Evolutionary conservation across 2,888 invertebrate species (phyloP).

Genomic region (Caenorhabditis macrosperma): DNA sequence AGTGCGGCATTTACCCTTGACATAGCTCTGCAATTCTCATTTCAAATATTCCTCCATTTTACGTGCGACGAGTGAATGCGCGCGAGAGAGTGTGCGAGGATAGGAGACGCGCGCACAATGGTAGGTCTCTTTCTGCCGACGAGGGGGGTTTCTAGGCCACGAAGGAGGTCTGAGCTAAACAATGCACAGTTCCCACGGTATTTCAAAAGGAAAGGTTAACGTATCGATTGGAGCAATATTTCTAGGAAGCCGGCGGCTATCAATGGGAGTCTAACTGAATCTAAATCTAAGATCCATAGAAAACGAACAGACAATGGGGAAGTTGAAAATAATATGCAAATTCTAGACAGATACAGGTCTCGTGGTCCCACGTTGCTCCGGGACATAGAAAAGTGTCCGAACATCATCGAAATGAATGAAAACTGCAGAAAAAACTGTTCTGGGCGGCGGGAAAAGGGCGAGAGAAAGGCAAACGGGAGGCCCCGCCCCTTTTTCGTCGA

Average conservation of each 20-base stretch:
- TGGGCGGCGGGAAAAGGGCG: not conserved
- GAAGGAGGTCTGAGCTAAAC: not conserved
- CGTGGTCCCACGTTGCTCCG: not conserved
- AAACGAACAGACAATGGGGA: too few relatives aligned
- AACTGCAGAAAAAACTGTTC: not conserved
- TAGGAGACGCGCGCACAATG: conserved; percentile 9
- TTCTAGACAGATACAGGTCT: too few relatives aligned
- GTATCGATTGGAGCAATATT: not conserved
- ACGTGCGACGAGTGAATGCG: conserved; percentile 13
- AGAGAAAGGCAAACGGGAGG: not conserved
- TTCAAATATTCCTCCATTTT: conserved; percentile 17
- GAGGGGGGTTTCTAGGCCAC: conserved; percentile 27
- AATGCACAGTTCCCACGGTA: not conserved
- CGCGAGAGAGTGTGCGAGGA: conserved; percentile 9
- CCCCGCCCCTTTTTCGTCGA: conserved; percentile 17
- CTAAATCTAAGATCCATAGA: too few relatives aligned
- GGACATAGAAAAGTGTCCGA: not conserved
- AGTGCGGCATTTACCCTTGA: conserved; percentile 1
- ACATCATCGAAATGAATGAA: not conserved
- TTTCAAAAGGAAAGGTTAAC: not conserved
- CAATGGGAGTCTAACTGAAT: too few relatives aligned
- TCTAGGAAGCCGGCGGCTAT: too few relatives aligned
- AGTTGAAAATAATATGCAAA: too few relatives aligned
- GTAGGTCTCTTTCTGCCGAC: conserved; percentile 24
- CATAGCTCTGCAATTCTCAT: conserved; percentile 11